A percentile compares a stretch with the other conserved stretches of the same genome.
Conservation (phyloP, 2,113 vertebrate genomes). For the Eleginops maclovinus region DNA sequence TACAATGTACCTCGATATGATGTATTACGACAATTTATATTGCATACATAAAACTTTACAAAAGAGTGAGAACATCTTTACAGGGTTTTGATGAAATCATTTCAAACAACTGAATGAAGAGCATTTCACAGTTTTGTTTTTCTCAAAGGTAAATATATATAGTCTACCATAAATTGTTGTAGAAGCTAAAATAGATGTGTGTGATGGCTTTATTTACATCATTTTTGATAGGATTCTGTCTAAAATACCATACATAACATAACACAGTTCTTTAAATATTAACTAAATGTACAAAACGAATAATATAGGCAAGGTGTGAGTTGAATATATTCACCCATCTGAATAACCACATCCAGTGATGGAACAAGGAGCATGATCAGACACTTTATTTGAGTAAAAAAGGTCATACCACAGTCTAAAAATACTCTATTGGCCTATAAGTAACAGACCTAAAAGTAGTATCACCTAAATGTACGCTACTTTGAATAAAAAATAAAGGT, state of each 20-base stretch:
- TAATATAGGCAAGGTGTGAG: too few species aligned
- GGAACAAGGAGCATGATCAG: too few species aligned
- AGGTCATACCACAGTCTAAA: background rate
- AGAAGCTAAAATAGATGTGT: background rate
- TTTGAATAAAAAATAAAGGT: background rate
- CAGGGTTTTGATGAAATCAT: background rate
- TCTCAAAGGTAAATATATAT: background rate
- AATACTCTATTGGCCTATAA: background rate
- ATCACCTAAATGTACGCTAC: background rate
- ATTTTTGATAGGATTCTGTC: background rate
- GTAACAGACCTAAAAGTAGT: background rate
- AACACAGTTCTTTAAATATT: background rate
- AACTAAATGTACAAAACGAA: too few species aligned
- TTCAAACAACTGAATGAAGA: background rate
- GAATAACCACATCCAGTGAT: too few species aligned
- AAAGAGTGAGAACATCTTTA: background rate
- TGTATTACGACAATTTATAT: background rate
- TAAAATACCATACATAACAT: background rate
- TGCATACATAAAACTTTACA: background rate
- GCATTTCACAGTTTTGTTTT: background rate
- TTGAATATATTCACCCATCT: background rate
- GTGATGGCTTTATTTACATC: background rate
- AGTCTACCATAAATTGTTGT: too few species aligned
- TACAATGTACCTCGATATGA: background rate
- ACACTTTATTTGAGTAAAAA: background rate